Evolutionary conservation across 2,888 invertebrate genomes (phyloP).

Genomic region (Pasiphila rectangulata): DNA sequence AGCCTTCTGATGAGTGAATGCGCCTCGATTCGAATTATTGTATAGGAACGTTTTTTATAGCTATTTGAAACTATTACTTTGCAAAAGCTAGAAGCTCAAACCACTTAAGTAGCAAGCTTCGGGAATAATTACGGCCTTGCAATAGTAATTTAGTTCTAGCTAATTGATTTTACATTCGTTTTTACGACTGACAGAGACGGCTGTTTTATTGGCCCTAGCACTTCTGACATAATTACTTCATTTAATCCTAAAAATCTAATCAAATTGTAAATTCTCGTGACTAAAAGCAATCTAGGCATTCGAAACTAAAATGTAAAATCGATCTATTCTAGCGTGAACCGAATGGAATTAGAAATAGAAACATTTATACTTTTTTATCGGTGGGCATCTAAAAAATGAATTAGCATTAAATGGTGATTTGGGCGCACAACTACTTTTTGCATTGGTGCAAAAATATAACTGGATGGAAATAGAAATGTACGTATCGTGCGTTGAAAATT

Average conservation of each 20-base stretch:
- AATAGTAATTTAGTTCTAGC: conserved; percentile 49
- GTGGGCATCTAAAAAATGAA: conserved; percentile 38
- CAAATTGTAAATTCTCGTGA: conserved; percentile 29
- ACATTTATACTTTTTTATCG: conserved; percentile 45
- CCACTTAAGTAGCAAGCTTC: conserved; percentile 47
- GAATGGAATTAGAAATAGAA: conserved; percentile 48
- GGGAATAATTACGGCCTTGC: conserved; percentile 54
- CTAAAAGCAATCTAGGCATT: conserved; percentile 28
- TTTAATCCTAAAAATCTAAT: conserved; percentile 25
- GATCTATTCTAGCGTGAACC: conserved; percentile 51
- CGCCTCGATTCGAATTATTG: conserved; percentile 41
- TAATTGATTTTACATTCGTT: conserved; percentile 59
- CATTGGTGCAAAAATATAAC: conserved; percentile 62
- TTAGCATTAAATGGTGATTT: conserved; percentile 57
- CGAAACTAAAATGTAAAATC: conserved; percentile 18
- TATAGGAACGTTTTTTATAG: conserved; percentile 53
- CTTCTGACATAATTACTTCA: conserved; percentile 26
- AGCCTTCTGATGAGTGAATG: conserved; percentile 63
- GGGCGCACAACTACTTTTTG: conserved; percentile 56
- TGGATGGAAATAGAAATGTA: conserved; percentile 43
- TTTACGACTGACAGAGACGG: conserved; percentile 43
- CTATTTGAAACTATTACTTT: conserved; percentile 59
- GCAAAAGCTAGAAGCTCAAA: conserved; percentile 50
- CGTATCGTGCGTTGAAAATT: conserved; percentile 70
- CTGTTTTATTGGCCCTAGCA: conserved; percentile 30